Evolutionary conservation across 2,113 vertebrate species (phyloP).

Genomic region (Megaceryle torquata): DNA sequence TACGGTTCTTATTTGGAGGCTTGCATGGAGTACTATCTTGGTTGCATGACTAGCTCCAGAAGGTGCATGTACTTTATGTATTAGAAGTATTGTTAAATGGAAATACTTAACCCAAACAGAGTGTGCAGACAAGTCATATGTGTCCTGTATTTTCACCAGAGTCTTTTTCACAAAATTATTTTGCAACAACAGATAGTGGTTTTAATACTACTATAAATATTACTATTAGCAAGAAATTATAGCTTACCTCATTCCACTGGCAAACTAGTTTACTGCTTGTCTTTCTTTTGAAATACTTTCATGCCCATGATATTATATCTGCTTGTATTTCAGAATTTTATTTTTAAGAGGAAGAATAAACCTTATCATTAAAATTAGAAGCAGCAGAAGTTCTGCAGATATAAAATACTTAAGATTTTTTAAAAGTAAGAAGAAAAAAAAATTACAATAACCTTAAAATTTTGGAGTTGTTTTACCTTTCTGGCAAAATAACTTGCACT

Average conservation of each 20-base stretch:
- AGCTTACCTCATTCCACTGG: background rate
- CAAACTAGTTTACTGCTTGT: background rate
- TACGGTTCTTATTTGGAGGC: background rate
- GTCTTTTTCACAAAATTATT: background rate
- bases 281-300: conserved; percentile 2
- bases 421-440: background rate
- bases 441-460: background rate
- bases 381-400: background rate
- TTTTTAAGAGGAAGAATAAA: conserved; percentile 64
- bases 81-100: background rate
- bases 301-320: background rate
- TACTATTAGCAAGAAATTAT: background rate
- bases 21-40: background rate
- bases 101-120: background rate
- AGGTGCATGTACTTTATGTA: background rate
- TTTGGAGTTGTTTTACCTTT: background rate
- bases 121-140: background rate
- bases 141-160: background rate
- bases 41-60: background rate
- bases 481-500: background rate
- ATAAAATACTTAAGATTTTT: background rate
- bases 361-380: conserved; percentile 7
- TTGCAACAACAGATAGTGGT: background rate
- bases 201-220: background rate
- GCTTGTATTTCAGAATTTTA: conserved; percentile 1